Base-by-base conservation (phyloP, 2,113 vertebrate species). In the Elanoides forficatus region DNA sequence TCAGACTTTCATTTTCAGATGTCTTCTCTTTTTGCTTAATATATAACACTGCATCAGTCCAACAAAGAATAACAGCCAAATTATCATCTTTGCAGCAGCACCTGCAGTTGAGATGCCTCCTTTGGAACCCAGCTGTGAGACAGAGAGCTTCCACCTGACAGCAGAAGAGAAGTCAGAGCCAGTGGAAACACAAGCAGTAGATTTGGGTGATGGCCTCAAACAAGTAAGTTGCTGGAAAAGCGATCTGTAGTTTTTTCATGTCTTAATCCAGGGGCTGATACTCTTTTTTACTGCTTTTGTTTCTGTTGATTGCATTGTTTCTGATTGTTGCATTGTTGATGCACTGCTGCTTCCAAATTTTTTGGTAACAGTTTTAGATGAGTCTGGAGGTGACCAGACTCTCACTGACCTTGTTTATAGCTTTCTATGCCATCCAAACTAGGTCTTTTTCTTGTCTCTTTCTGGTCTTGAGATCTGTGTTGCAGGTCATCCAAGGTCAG, bases 171-270 rank as follows among this genome's bases (percentile, higher is more conserved):
- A 86, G n/a, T 18, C 40, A 2, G 81, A 81, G n/a, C 22, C 82
- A 43, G 70, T 66, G 45, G 95, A 95, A 72, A 45, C 52, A 48
- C 65, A 76, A 62, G 53, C 58, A 36, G 73, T 63, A 56, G 67
- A 60, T 74, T 30, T 62, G 42, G 10, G 34, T 56, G 91, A 88
- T 78, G 89, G 79, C 50, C 27, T 97, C 68, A 95, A 96, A 82
- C 92, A 96, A 90, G 98, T 98, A 76, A 96, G 97, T 80, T 27
- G 21, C 26, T 86, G 65, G 75, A 65, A 10, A 19, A 68, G 52
- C 1, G 0, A 17, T 45, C 36, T 62, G 20, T 58, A 43, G 38
- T 10, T 67, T 56, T 76, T 73, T 70, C 1, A 0, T 40, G 13
- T 38, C 3, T 1, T 66, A 21, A 23, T 79, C 42, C 6, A 18